Evolutionary conservation across 2,888 invertebrate species (phyloP), one percentile per base, ranked within the genome.

Genomic region (Enchytraeus crypticus): DNA sequence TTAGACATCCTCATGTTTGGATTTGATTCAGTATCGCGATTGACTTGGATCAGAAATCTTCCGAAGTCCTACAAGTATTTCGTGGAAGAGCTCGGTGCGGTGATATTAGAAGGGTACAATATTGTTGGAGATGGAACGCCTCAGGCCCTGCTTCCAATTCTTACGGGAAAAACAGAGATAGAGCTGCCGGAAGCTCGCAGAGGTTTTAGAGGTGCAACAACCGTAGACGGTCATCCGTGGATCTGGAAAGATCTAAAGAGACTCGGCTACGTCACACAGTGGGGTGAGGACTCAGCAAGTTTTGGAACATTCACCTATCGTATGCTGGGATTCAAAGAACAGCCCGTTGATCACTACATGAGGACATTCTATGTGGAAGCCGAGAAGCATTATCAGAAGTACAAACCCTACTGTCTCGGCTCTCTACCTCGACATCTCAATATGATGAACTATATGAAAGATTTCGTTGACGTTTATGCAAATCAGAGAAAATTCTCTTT

Each of bases 271-370:
- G 77, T 75, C 32, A 89, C 90, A 1, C 88, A 87, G 0, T 95
- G 88, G 77, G 87, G 88, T 71, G 95, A 96, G 75, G 59, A 59
- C 18, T n/a, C n/a, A n/a, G 88, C 90, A 0, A 81, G 84, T 71
- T 84, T 88, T 30, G 92, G 92, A 0, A 91, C 90, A 0, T 96
- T 93, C 75, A 90, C 90, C 2, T 91, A 90, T 77, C 84, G 95
- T 8, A 83, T 93, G 74, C 88, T 88, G 68, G 95, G 95, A 0
- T 95, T 95, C 77, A 80, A 84, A 38, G 79, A 83, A 2, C 86
- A 86, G 69, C 95, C 95, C 0, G 90, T 92, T 0, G 89, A 93
- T 79, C 92, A 93, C 77, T 93, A 92, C 74, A 85, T 92, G 80
- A 81, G 92, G 32, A 84, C 90, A 0, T 92, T 87, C 77, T 72